Conservation (phyloP, 1,140 invertebrate species). For the Drosophila serrata region DNA sequence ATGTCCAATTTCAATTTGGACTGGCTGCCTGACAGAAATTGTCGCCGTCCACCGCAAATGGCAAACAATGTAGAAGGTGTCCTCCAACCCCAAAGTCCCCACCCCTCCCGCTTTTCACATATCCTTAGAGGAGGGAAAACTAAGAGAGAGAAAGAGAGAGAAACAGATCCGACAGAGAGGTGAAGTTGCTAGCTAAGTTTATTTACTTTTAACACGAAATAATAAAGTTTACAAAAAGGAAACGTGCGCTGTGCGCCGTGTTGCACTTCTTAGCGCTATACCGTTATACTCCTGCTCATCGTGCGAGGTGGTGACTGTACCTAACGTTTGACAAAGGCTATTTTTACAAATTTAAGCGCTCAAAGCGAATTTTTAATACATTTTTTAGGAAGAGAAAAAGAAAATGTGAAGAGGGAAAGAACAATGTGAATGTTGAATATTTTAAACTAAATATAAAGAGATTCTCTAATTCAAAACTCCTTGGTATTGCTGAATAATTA, state of each 20-base stretch:
- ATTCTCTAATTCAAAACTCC: too few relatives aligned
- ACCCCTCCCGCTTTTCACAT: slow-evolving; percentile 50
- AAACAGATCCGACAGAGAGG: neutral
- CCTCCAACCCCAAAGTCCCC: neutral
- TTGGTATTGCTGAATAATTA: too few relatives aligned
- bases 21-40: slow-evolving; percentile 54
- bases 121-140: slow-evolving; percentile 5
- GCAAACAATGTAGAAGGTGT: slow-evolving; percentile 65
- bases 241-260: slow-evolving; percentile 66
- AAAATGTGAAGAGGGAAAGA: too few relatives aligned
- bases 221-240: slow-evolving; percentile 81
- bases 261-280: slow-evolving; percentile 56
- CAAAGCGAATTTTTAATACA: slow-evolving; percentile 47
- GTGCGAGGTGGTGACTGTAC: slow-evolving; percentile 44
- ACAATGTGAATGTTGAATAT: too few relatives aligned
- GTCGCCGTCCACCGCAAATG: slow-evolving; percentile 53
- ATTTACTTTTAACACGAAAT: slow-evolving; percentile 83
- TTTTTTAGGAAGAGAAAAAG: neutral
- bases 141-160: too few relatives aligned
- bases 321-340: slow-evolving; percentile 31
- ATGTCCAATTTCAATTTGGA: slow-evolving; percentile 82
- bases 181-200: slow-evolving; percentile 68
- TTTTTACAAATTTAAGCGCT: slow-evolving; percentile 40
- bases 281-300: slow-evolving; percentile 32
- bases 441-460: neutral